Evolutionary conservation across 2,797 vertebrate species (phyloP).

Genomic region (Apodemus agrarius): DNA sequence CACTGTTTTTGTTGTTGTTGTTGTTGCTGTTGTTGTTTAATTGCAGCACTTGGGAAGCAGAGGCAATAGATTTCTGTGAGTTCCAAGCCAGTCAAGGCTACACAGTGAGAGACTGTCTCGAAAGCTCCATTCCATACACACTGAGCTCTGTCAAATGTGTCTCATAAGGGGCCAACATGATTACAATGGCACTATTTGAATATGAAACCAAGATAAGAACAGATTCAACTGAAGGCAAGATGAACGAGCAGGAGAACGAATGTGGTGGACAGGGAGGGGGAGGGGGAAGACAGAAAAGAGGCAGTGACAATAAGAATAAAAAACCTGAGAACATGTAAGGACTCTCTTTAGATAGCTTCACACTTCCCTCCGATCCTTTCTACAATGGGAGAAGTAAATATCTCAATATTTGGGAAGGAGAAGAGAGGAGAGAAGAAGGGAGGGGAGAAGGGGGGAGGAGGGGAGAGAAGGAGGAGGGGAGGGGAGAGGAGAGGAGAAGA

Average conservation of each 20-base stretch:
- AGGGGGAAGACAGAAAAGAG: background rate
- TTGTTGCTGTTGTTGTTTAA: no score
- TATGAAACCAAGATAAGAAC: background rate
- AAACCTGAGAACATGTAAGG: background rate
- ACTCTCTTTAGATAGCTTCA: background rate
- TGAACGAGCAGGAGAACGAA: background rate
- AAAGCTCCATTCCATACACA: constrained; percentile 15
- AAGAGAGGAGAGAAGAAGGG: no score
- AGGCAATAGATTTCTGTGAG: background rate
- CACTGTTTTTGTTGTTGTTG: no score
- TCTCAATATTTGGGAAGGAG: background rate
- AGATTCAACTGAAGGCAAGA: constrained; percentile 32
- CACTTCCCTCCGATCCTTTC: background rate
- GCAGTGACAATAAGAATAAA: background rate
- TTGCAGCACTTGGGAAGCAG: background rate
- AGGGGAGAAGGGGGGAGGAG: background rate
- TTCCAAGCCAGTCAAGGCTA: background rate
- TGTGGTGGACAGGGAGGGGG: background rate
- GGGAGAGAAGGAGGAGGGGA: fast-evolving
- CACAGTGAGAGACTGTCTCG: background rate
- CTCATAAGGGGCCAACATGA: background rate
- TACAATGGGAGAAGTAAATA: constrained; percentile 23
- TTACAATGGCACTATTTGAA: background rate
- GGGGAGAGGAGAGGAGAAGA: background rate
- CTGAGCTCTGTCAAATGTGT: background rate